Evolutionary conservation across 2,113 vertebrate species (phyloP).

Genomic region (Poeciliopsis retropinna): DNA sequence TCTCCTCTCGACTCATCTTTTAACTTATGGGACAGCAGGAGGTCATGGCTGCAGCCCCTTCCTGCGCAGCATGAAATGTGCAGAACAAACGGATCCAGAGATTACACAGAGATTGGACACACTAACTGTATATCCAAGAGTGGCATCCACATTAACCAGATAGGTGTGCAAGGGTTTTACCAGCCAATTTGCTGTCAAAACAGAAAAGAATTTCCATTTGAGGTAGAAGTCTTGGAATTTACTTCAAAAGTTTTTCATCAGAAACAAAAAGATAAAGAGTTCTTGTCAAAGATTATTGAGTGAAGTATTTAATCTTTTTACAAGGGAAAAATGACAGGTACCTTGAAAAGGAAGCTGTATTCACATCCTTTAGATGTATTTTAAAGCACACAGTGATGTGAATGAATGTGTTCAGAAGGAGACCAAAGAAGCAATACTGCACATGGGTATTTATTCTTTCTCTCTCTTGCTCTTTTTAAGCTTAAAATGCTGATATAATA

Average conservation of each 20-base stretch:
- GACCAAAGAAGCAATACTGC: conserved; percentile 8
- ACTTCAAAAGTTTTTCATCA: conserved; percentile 27
- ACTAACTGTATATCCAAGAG: conserved; percentile 64
- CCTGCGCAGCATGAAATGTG: conserved; percentile 88
- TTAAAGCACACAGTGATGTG: conserved; percentile 26
- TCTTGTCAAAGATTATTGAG: not conserved
- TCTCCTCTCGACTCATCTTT: conserved; percentile 79
- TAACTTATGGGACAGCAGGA: conserved; percentile 85
- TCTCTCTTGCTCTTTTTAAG: not conserved
- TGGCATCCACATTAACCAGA: conserved; percentile 33
- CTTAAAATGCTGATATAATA: conserved; percentile 25
- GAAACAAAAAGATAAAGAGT: not conserved
- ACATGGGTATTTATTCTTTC: not conserved
- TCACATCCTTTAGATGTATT: conserved; percentile 11
- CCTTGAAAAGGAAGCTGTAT: conserved; percentile 4
- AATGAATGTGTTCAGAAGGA: not conserved
- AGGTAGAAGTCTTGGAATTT: conserved; percentile 35
- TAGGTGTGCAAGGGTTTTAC: conserved; percentile 68
- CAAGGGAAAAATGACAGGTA: not conserved
- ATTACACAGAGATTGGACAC: conserved; percentile 77
- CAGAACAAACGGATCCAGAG: conserved; percentile 86
- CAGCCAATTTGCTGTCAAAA: conserved; percentile 66
- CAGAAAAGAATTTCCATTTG: conserved; percentile 32
- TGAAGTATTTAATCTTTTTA: conserved; percentile 2
- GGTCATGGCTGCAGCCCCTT: conserved; percentile 80